Percentiles rank a stretch among this genome's conserved stretches.
Evolutionary conservation across 2,888 invertebrate genomes (phyloP).

Genomic region (Ennomos quercinarius): DNA sequence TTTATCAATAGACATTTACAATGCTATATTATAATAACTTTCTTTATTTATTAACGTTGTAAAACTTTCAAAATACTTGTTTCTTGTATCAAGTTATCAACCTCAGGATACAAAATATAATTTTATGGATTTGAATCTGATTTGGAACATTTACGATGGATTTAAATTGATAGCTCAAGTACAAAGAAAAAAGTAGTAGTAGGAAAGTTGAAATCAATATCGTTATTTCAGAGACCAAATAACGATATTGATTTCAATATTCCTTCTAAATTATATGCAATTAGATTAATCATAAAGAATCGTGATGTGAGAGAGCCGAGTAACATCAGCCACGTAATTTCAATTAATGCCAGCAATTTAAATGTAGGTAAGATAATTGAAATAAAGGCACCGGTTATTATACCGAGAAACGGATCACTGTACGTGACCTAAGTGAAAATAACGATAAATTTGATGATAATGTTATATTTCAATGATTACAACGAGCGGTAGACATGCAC

Average conservation of each 20-base stretch:
- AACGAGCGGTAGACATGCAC: conserved; percentile 44
- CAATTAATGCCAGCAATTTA: conserved; percentile 37
- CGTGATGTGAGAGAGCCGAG: conserved; percentile 31
- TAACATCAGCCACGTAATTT: conserved; percentile 47
- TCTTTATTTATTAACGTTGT: conserved; percentile 25
- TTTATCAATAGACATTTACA: conserved; percentile 56
- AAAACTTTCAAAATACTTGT: conserved; percentile 27
- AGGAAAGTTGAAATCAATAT: no score
- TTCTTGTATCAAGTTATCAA: conserved; percentile 13
- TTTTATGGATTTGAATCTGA: conserved; percentile 13
- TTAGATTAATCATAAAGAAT: conserved; percentile 28
- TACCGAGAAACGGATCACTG: conserved; percentile 45
- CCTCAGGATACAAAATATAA: conserved; percentile 13
- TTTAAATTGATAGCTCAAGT: conserved; percentile 17
- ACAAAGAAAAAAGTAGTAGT: no score
- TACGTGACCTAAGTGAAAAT: conserved; percentile 52
- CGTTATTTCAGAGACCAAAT: no score
- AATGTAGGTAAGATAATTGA: conserved; percentile 36
- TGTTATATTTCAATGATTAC: conserved; percentile 39
- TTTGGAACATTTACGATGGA: conserved; percentile 19
- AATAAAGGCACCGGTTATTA: conserved; percentile 41
- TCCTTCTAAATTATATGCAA: conserved; percentile 28
- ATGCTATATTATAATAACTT: conserved; percentile 35
- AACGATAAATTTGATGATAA: conserved; percentile 50
- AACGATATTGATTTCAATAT: conserved; percentile 23